These are phyloP conservation scores for Spatulosminthurus flaviceps DNA, from an alignment of 2,888 invertebrate species.

Conservation along the genomic window DNA sequence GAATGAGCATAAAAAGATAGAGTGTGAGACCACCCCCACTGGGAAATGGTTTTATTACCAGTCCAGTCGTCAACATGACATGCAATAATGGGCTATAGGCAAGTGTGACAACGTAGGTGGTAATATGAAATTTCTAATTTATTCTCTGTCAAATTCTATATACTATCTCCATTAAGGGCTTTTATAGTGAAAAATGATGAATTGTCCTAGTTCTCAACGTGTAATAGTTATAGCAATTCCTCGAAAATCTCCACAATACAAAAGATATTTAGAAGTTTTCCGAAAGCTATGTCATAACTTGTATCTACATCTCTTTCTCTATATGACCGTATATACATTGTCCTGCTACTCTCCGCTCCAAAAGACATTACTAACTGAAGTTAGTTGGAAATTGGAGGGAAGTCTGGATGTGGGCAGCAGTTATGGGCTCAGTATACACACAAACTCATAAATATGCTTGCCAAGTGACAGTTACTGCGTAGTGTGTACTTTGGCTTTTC, in stretches of 20 bases:
- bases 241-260: neutral
- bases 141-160: neutral
- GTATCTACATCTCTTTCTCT: no score
- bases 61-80: constrained; percentile 4
- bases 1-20: neutral
- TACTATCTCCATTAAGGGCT: neutral
- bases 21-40: constrained; percentile 13
- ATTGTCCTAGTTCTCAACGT: neutral
- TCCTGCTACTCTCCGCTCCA: no score
- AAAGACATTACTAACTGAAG: no score
- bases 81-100: neutral
- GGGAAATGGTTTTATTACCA: constrained; percentile 4
- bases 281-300: no score
- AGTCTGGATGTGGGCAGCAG: neutral
- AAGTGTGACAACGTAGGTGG: constrained; percentile 18
- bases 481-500: neutral
- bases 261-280: neutral
- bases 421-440: neutral
- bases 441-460: neutral
- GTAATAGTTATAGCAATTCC: neutral
- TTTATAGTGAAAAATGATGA: neutral
- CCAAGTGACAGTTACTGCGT: neutral
- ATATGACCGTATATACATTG: no score
- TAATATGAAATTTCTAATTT: constrained; percentile 7
- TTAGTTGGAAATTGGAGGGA: neutral